A percentile compares a stretch with the other conserved stretches of the same genome.
phyloP scores from a whole-genome alignment of 1,140 invertebrate species.

The Metopolophium dirhodum region DNA sequence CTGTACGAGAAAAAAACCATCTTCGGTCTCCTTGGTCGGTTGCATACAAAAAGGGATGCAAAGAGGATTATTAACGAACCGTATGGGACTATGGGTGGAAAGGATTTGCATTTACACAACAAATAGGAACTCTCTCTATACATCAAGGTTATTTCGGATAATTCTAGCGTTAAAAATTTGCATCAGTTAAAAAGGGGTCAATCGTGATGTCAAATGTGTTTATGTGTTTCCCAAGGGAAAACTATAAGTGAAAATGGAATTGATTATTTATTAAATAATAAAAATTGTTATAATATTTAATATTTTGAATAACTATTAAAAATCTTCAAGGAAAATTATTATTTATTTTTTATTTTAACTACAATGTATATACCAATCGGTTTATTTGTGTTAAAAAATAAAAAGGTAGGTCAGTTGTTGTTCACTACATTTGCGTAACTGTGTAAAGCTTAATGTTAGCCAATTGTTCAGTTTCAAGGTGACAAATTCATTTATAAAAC shows the following conservation, averaged over 20 bases:
- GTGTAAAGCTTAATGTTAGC: neutral
- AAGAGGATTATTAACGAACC: conserved; percentile 43
- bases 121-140: neutral
- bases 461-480: neutral
- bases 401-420: conserved; percentile 23
- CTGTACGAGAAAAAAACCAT: neutral
- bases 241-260: neutral
- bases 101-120: conserved; percentile 13
- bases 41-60: neutral
- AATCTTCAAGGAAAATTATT: neutral
- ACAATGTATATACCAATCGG: neutral
- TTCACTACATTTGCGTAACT: neutral
- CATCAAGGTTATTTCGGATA: conserved; percentile 20
- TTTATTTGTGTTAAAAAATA: neutral
- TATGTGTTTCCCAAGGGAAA: neutral
- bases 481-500: neutral
- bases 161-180: neutral
- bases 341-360: neutral
- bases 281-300: neutral
- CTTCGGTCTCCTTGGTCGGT: neutral
- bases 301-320: neutral
- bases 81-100: neutral
- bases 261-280: neutral
- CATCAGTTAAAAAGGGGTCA: neutral
- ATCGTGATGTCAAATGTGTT: neutral